Evolutionary conservation across 1,140 invertebrate genomes (phyloP), one percentile per base, ranked within the genome.

Genomic region (Diploscapter pachys): DNA sequence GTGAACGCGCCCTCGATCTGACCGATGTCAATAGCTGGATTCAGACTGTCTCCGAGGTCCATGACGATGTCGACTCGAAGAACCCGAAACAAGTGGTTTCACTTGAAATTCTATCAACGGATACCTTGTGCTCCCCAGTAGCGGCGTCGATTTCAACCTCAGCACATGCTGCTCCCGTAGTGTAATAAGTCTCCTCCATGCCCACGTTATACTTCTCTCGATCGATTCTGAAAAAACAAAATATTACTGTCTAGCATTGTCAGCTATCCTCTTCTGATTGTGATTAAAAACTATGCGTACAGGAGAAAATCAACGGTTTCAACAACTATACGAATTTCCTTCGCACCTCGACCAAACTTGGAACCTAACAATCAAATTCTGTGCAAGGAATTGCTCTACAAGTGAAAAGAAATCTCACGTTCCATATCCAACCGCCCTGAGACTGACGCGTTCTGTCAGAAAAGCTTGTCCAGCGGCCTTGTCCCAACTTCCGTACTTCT

Each of bases 401-500:
- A 65, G 6, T 4, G 31, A 48, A 52, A 55, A 51, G 48, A 71
- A 54, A 63, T 66, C 80, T 54, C 5, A 76, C 80, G 53, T 74
- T 57, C 72, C 76, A 65, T 73, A 69, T 48, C 78, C 81, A 3
- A 48, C 72, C 55, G 71, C 71, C 8, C 77, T 76, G 49, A 82
- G 70, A n/a, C 65, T 63, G 56, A 82, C 31, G 31, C 31, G 62
- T 53, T 76, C 62, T 54, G 61, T 55, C 8, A 50, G 54, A 79
- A 79, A 78, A 13, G 78, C 94, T 55, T 88, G 87, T 49, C 87
- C 88, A n/a, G 95, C 89, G 92, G 92, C 94, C 4, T 92, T 88
- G 85, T 93, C 89, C 93, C 93, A 96, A 72, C 88, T 90, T 13
- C 89, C 91, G 70, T 91, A 87, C 84, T 92, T 90, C 6, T 89